Evolutionary conservation across 2,888 invertebrate species (phyloP).

Genomic region (Agriopis leucophaearia): DNA sequence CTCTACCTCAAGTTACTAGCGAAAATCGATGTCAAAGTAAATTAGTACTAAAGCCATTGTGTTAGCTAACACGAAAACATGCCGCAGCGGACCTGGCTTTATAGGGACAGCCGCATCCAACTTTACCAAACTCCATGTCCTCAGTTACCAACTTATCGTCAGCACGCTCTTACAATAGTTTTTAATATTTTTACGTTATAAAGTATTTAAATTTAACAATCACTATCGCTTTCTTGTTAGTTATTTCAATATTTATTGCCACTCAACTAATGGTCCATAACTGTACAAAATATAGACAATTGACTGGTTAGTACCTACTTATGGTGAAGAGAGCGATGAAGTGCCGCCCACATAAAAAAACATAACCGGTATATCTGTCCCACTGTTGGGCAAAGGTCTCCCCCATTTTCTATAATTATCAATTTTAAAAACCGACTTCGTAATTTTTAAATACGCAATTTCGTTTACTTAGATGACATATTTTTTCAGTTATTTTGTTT

Average conservation of each 20-base stretch:
- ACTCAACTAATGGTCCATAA: conserved; percentile 3
- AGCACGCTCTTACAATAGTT: conserved; percentile 39
- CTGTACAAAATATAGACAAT: conserved; percentile 3
- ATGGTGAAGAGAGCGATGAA: no score
- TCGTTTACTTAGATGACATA: no score
- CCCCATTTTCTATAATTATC: no score
- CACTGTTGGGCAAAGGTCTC: no score
- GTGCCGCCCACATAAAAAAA: no score
- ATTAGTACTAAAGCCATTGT: no score
- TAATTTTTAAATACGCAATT: no score
- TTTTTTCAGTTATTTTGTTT: no score
- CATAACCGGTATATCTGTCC: no score
- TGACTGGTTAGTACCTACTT: background rate
- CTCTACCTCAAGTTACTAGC: background rate
- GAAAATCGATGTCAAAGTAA: background rate
- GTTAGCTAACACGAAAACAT: no score
- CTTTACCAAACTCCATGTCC: conserved; percentile 20
- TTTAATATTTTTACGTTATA: conserved; percentile 31
- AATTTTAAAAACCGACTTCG: no score
- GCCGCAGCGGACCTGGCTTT: no score
- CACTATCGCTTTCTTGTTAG: conserved; percentile 29
- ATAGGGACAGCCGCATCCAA: conserved; percentile 39
- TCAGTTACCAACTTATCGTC: conserved; percentile 36
- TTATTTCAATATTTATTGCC: conserved; percentile 26
- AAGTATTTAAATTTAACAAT: conserved; percentile 39